These are phyloP conservation scores for Xylocopa sonorina DNA, from an alignment of 1,140 invertebrate species.

Conservation along the genomic window DNA sequence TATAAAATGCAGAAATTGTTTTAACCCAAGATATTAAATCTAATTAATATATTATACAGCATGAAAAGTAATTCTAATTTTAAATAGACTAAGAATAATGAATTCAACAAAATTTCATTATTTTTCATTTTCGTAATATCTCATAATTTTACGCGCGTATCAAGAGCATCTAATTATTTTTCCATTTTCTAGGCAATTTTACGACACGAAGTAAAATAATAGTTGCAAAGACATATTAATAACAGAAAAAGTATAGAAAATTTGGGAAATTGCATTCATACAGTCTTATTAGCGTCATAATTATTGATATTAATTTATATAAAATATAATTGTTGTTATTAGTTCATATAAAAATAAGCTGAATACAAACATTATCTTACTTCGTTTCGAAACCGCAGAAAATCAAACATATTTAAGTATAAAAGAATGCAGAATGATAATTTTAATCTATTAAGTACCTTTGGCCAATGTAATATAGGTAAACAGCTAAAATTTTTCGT, in stretches of 20 bases:
- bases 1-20: background rate
- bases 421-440: background rate
- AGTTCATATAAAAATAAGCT: too few relatives aligned
- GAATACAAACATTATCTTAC: too few relatives aligned
- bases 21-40: background rate
- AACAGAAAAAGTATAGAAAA: constrained; percentile 1
- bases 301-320: background rate
- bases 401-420: constrained; percentile 12
- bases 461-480: constrained; percentile 12
- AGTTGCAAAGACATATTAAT: background rate
- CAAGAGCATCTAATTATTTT: background rate
- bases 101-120: background rate
- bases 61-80: background rate
- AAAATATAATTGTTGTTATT: background rate
- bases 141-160: background rate
- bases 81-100: background rate
- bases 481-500: constrained; percentile 17
- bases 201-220: background rate
- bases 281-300: constrained; percentile 25
- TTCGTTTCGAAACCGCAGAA: background rate
- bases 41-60: background rate
- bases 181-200: background rate
- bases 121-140: background rate
- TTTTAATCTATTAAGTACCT: background rate
- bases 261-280: constrained; percentile 18